Base-by-base conservation (phyloP, 2,797 vertebrate genomes). In the Benthosema pterotum region DNA sequence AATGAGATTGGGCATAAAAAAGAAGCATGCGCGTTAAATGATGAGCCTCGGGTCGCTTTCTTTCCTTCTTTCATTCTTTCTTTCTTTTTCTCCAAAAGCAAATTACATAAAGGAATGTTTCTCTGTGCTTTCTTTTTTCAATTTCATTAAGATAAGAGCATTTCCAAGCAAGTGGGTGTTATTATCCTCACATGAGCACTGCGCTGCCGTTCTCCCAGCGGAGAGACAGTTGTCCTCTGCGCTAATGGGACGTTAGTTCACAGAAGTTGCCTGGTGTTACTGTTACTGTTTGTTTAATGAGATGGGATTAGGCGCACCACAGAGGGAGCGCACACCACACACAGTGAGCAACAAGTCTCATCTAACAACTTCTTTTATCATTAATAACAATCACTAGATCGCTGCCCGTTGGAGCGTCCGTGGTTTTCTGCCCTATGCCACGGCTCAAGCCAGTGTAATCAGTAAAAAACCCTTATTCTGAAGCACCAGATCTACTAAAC, bases 1-100 rank as follows among this genome's bases (percentile, higher is more conserved):
- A 92, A 92, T 93, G 90, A 92, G 91, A 92, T 92, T 84, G 89
- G 91, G 88, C 87, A 86, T 86, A 80, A 88, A 32, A n/a, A 91
- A 92, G 89, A 87, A 89, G 87, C 87, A 88, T 92, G 90, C 87
- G 91, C 86, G 87, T 93, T 91, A 91, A 92, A 91, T 92, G 91
- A 91, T 92, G 90, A 92, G 88, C 87, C 87, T 71, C 59, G 86
- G 84, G 85, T 88, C 79, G 81, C 85, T 78, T 76, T 25, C 25
- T 32, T 85, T 85, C 84, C 71, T 28, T 15, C 25, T 32, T 46
- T n/a, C n/a, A n/a, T n/a, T n/a, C n/a, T n/a, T n/a, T n/a, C n/a
- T 85, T 85, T 85, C 71, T 28, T 15, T 42, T 32, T 46, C 22
- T 50, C 59, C 77, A 83, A 88, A 92, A 91, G 88, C 91, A 92